Conservation (phyloP, 2,797 vertebrate species). For the Platalea minor region DNA sequence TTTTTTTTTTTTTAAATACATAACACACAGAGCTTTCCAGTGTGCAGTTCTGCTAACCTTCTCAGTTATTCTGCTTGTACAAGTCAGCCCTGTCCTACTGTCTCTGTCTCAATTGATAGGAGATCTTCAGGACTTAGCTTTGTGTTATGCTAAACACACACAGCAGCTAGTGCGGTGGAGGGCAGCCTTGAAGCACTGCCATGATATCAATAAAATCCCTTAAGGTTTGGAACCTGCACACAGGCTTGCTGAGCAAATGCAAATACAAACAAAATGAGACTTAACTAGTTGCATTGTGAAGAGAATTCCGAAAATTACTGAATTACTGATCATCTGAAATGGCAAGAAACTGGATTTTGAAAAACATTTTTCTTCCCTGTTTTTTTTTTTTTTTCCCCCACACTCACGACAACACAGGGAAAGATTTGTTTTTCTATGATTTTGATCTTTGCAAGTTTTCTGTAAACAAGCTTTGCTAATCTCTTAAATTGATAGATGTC, state of each 20-base stretch:
- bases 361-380: neutral
- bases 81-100: neutral
- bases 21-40: neutral
- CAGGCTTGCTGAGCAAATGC: neutral
- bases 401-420: neutral
- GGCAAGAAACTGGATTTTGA: neutral
- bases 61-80: neutral
- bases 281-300: neutral
- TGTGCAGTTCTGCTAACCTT: neutral
- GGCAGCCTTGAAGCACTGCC: neutral
- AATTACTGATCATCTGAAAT: neutral
- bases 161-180: neutral
- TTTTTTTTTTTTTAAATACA: neutral
- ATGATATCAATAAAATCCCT: neutral
- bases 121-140: neutral
- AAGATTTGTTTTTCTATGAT: neutral
- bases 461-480: constrained; percentile 47
- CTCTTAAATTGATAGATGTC: constrained; percentile 43
- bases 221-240: neutral
- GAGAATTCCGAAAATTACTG: neutral
- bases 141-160: neutral
- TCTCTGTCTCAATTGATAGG: neutral
- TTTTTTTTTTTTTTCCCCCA: neutral
- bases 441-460: constrained; percentile 43
- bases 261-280: neutral